Evolutionary conservation across 1,140 invertebrate species (phyloP).

Genomic region (Zaprionus vittiger): DNA sequence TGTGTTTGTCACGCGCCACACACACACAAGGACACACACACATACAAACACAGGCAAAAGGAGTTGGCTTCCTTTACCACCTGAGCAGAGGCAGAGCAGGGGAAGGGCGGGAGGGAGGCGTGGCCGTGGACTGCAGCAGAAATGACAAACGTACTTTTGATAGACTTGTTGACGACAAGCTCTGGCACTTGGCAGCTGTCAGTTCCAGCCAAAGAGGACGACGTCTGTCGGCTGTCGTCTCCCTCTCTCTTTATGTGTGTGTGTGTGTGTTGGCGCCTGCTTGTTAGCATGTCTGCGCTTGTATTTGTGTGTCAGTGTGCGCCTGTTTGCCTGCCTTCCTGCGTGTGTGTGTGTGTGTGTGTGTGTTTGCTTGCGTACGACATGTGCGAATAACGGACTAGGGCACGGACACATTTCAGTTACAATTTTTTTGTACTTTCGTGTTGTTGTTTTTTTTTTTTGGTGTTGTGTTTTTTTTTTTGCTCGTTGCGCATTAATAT

Average conservation of each 20-base stretch:
- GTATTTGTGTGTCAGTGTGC: slow-evolving; percentile 10
- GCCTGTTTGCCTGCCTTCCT: slow-evolving; percentile 17
- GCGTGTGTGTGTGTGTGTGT: slow-evolving; percentile 21
- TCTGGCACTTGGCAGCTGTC: slow-evolving; percentile 81
- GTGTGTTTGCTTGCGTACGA: slow-evolving; percentile 25
- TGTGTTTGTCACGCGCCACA: slow-evolving; percentile 32
- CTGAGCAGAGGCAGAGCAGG: background rate
- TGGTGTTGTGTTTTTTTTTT: slow-evolving; percentile 16
- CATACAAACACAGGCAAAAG: background rate
- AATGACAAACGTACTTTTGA: slow-evolving; percentile 83
- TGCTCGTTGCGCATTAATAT: slow-evolving; percentile 56
- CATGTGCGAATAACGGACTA: slow-evolving; percentile 40
- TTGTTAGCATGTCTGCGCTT: slow-evolving; percentile 25
- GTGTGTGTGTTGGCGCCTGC: slow-evolving; percentile 34
- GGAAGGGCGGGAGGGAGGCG: background rate
- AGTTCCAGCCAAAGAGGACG: slow-evolving; percentile 54
- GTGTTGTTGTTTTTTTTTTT: slow-evolving; percentile 16
- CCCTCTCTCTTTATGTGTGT: background rate
- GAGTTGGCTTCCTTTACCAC: background rate
- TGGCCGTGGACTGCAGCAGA: slow-evolving; percentile 62
- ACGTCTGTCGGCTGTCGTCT: slow-evolving; percentile 20
- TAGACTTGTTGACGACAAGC: slow-evolving; percentile 83
- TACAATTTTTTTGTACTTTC: slow-evolving; percentile 43
- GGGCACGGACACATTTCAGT: slow-evolving; percentile 48
- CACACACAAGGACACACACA: slow-evolving; percentile 12